phyloP scores from a whole-genome alignment of 2,888 invertebrate species.

The Parelbella ahira region DNA sequence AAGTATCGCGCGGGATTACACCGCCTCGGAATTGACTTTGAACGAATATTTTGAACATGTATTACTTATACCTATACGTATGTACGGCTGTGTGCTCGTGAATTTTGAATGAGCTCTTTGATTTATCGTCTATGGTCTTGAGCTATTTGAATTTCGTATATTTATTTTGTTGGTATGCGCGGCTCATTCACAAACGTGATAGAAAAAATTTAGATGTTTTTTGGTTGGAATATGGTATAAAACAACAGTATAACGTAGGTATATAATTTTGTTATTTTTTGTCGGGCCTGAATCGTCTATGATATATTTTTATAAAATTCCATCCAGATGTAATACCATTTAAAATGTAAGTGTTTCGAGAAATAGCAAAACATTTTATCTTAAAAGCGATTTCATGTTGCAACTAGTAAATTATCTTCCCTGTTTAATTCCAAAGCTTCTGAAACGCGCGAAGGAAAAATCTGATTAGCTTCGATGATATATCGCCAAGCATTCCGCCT shows the following conservation, averaged over 20 bases:
- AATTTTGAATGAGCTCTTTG: slow-evolving; percentile 64
- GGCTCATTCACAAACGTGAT: too few relatives aligned
- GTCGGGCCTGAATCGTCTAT: too few relatives aligned
- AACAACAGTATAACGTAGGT: too few relatives aligned
- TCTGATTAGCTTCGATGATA: slow-evolving; percentile 76
- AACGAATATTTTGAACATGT: slow-evolving; percentile 22
- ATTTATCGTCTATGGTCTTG: slow-evolving; percentile 25
- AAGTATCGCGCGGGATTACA: slow-evolving; percentile 51
- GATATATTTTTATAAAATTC: too few relatives aligned
- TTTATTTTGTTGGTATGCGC: too few relatives aligned
- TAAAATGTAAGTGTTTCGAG: slow-evolving; percentile 4
- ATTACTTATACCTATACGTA: too few relatives aligned
- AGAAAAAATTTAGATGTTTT: too few relatives aligned
- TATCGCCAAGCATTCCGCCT: slow-evolving; percentile 71
- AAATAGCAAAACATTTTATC: slow-evolving; percentile 18
- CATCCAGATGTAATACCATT: slow-evolving; percentile 20
- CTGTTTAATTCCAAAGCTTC: slow-evolving; percentile 60
- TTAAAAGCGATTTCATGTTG: slow-evolving; percentile 24
- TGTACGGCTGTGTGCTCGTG: slow-evolving; percentile 44
- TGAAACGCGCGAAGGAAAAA: slow-evolving; percentile 59
- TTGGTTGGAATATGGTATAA: too few relatives aligned
- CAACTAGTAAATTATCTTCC: slow-evolving; percentile 54
- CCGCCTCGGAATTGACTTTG: slow-evolving; percentile 53
- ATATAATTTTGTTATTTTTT: too few relatives aligned
- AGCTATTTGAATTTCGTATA: slow-evolving; percentile 46